phyloP scores from a whole-genome alignment of 2,797 vertebrate genomes.

The Staurois parvus region DNA sequence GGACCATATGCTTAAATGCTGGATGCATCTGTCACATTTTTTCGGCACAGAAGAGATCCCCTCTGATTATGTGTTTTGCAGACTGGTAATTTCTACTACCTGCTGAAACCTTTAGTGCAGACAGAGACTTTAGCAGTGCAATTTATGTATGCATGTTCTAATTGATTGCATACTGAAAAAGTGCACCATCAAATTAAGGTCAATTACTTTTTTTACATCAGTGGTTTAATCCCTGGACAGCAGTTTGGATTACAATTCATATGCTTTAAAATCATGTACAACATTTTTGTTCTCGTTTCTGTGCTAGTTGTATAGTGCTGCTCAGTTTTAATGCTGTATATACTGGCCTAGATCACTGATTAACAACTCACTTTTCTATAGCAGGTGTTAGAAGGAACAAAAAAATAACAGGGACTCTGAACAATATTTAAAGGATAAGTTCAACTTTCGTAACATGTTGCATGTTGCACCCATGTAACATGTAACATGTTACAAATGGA shows the following conservation, averaged over 20 bases:
- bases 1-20: constrained; percentile 53
- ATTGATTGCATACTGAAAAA: constrained; percentile 32
- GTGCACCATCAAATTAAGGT: constrained; percentile 46
- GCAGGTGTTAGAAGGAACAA: no score
- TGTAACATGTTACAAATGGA: no score
- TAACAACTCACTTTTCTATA: no score
- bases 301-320: background rate
- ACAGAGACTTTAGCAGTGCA: constrained; percentile 26
- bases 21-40: constrained; percentile 59
- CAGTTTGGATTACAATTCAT: constrained; percentile 6
- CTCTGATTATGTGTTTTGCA: constrained; percentile 53
- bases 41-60: constrained; percentile 40
- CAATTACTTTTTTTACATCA: constrained; percentile 46
- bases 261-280: constrained; percentile 18
- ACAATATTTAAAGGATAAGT: no score
- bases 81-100: constrained; percentile 53
- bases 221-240: constrained; percentile 3
- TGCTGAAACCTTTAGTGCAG: constrained; percentile 31
- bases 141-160: constrained; percentile 43
- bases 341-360: no score
- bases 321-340: no score
- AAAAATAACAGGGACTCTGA: no score
- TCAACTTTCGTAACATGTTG: no score
- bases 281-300: background rate
- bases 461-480: no score